Conservation (phyloP, 1,140 invertebrate genomes). For the Planococcus citri region DNA sequence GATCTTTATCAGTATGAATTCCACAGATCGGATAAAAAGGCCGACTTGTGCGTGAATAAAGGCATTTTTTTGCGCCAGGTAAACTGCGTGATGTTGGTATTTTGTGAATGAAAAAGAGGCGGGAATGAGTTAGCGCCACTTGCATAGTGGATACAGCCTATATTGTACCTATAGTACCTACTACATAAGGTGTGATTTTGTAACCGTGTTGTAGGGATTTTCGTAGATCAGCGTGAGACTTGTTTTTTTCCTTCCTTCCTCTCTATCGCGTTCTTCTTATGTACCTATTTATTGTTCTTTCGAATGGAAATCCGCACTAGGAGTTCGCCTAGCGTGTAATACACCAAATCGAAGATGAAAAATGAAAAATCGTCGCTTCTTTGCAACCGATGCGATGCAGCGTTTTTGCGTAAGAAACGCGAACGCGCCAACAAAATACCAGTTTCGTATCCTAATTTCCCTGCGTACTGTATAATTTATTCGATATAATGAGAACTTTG, state of each 20-base stretch:
- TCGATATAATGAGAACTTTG: not conserved
- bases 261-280: no score
- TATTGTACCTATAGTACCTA: no score
- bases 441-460: not conserved
- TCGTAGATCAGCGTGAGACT: not conserved
- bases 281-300: not conserved
- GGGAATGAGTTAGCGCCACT: conserved; percentile 5
- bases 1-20: not conserved
- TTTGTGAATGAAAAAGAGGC: not conserved
- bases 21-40: not conserved
- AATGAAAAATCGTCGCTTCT: not conserved
- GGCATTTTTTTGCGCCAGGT: not conserved
- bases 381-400: no score
- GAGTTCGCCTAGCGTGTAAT: not conserved
- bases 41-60: not conserved
- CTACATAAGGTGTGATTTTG: not conserved
- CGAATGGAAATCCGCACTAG: not conserved
- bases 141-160: no score
- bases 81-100: not conserved
- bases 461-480: not conserved
- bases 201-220: not conserved
- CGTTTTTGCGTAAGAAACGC: not conserved
- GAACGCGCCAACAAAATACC: no score
- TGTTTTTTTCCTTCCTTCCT: not conserved
- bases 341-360: no score